Conservation (phyloP, 2,113 vertebrate genomes). For the Chloroceryle aenea region DNA sequence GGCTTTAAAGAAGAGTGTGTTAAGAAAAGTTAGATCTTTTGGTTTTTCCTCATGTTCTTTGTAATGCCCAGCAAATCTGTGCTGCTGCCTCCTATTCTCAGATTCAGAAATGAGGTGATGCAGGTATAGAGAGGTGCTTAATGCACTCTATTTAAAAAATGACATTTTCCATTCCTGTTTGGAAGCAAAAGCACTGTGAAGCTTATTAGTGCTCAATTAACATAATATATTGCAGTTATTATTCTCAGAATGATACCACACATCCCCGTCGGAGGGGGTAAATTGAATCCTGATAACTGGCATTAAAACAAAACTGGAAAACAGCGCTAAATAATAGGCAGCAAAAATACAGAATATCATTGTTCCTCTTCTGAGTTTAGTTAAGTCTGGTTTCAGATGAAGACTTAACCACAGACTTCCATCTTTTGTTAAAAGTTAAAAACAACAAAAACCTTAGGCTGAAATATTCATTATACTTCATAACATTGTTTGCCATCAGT, state of each 20-base stretch:
- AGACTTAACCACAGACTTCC: background rate
- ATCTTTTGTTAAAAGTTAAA: background rate
- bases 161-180: constrained; percentile 50
- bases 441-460: background rate
- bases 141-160: background rate
- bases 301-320: constrained; percentile 62
- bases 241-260: constrained; percentile 61
- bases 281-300: constrained; percentile 67
- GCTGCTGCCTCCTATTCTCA: background rate
- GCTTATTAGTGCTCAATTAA: constrained; percentile 66
- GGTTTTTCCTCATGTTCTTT: background rate
- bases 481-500: background rate
- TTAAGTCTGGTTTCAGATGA: background rate
- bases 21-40: background rate
- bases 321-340: constrained; percentile 41
- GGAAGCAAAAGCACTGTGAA: constrained; percentile 50
- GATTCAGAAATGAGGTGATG: background rate
- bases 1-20: background rate
- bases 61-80: background rate
- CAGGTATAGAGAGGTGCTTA: background rate
- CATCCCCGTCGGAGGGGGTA: constrained; percentile 33
- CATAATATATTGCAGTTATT: constrained; percentile 66
- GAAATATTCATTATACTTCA: background rate
- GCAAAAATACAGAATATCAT: constrained; percentile 22
- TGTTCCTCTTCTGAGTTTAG: background rate